A percentile compares a stretch with the other conserved stretches of the same genome.
These are phyloP conservation scores for Spinus pinus DNA, from an alignment of 2,797 vertebrate genomes.

Conservation along the genomic window DNA sequence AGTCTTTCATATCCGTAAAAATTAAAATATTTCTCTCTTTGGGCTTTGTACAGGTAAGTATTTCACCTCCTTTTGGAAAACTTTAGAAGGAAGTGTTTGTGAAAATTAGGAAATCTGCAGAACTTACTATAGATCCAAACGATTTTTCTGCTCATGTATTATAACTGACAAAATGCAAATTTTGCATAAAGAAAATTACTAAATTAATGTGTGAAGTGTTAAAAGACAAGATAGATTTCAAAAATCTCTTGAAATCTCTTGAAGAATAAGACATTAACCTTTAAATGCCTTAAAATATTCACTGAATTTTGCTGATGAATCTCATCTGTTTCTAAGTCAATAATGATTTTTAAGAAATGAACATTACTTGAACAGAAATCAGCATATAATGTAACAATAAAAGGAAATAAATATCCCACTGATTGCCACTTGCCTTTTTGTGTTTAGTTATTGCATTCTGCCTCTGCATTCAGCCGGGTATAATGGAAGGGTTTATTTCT, in stretches of 20 bases:
- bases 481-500: slow-evolving; percentile 69
- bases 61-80: neutral
- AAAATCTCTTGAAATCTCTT: neutral
- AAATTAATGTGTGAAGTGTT: neutral
- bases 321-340: neutral
- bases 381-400: slow-evolving; percentile 27
- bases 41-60: neutral
- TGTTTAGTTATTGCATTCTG: slow-evolving; percentile 50
- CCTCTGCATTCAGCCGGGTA: slow-evolving; percentile 39
- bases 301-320: slow-evolving; percentile 39
- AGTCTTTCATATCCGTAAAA: neutral
- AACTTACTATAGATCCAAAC: neutral
- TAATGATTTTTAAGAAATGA: neutral
- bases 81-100: neutral
- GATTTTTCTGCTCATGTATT: neutral
- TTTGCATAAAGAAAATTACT: neutral
- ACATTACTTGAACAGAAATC: slow-evolving; percentile 22
- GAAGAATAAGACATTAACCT: neutral
- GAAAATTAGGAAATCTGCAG: neutral
- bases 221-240: neutral
- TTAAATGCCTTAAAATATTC: neutral
- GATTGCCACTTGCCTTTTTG: slow-evolving; percentile 56
- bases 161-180: neutral
- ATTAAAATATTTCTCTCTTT: neutral
- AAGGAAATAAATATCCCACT: slow-evolving; percentile 59